Evolutionary conservation across 2,888 invertebrate genomes (phyloP), one percentile per base, ranked within the genome.

Genomic region (Malthinus seriepunctatus): DNA sequence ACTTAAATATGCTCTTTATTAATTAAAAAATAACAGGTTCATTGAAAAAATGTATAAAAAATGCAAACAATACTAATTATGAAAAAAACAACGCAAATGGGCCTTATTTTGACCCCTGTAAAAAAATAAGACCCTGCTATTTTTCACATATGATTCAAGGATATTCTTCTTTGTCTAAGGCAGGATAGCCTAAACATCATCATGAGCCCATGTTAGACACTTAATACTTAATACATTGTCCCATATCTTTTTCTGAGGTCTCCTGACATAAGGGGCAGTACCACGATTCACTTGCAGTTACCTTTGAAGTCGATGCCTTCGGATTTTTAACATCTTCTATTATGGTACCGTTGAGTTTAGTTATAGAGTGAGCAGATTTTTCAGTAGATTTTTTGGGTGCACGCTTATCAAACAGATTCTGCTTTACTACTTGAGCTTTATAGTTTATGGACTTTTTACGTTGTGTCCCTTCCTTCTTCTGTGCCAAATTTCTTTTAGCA

Each of bases 401-500:
- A 54, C 38, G 32, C 37, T 56, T 32, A 57, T 37, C 45, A 56
- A 56, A 54, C 10, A 57, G 37, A 53, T 53, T 46, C 53, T 57
- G 54, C 35, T 45, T 57, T 53, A 59, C 54, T 31, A 14, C 32
- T 37, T 59, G 54, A 11, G 54, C 59, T 35, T 32, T 59, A 37
- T 59, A 59, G 37, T 59, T 59, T 10, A 59, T 32, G 48, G 49
- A n/a, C 44, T 56, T 59, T 14, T 38, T 48, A 32, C 54, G 59
- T 34, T 42, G 51, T 45, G 52, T 10, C 15, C 10, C 37, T 11
- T 35, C 11, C 37, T 35, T 35, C 10, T n/a, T n/a, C 5, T 35
- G n/a, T 10, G 37, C 10, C n/a, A 10, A n/a, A 11, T n/a, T 3
- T 2, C 3, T 35, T 35, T 4, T 6, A 59, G 8, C 70, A 23